Evolutionary conservation across 2,797 vertebrate species (phyloP).

Genomic region (Rhinichthys osculus): DNA sequence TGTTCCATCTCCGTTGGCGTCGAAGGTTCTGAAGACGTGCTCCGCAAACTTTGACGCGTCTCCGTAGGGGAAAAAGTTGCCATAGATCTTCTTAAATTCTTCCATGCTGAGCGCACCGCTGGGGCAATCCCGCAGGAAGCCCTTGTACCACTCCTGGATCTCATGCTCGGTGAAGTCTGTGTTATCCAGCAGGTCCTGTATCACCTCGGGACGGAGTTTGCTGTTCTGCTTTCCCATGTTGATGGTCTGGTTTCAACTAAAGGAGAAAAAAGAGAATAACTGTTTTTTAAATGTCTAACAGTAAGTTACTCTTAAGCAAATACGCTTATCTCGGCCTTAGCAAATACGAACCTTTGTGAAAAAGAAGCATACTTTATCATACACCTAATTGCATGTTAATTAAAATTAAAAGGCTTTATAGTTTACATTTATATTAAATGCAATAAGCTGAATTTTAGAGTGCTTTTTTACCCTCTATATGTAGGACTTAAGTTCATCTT

Average conservation of each 20-base stretch:
- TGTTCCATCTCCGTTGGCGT: conserved; percentile 94
- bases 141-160: conserved; percentile 99
- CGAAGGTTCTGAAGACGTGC: conserved; percentile 97
- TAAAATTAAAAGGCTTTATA: no score
- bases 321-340: no score
- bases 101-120: conserved; percentile 96
- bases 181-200: conserved; percentile 98
- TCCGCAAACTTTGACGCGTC: conserved; percentile 98
- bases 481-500: no score
- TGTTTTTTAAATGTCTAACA: conserved; percentile 40
- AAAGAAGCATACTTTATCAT: no score
- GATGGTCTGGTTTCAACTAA: conserved; percentile 72
- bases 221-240: conserved; percentile 99
- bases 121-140: conserved; percentile 98
- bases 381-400: no score
- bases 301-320: not conserved
- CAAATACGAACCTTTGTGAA: not conserved
- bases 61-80: conserved; percentile 99
- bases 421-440: no score
- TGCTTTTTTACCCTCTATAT: no score
- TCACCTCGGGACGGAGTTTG: conserved; percentile 97
- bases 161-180: conserved; percentile 98
- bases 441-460: no score
- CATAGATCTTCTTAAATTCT: conserved; percentile 99
- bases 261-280: conserved; percentile 46